These are phyloP conservation scores for Philopotamus ludificatus DNA, from an alignment of 1,140 invertebrate genomes.

Conservation along the genomic window DNA sequence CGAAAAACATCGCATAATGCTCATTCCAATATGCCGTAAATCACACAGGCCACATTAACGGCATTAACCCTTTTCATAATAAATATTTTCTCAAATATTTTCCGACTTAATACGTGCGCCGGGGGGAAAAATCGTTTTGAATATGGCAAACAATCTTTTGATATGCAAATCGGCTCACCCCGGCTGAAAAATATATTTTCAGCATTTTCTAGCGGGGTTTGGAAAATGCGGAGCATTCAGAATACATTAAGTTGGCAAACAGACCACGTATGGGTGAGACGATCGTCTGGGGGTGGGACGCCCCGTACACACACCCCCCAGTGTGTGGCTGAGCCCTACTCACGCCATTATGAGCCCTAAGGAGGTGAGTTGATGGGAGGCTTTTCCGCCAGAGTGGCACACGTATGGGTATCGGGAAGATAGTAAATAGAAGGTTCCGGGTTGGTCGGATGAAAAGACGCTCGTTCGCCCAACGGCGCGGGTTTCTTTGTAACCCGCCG, in stretches of 20 bases:
- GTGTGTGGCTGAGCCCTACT: slow-evolving; percentile 25
- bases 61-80: no score
- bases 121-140: not conserved
- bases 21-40: no score
- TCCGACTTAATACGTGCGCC: not conserved
- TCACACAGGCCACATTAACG: no score
- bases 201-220: slow-evolving; percentile 9
- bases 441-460: slow-evolving; percentile 27
- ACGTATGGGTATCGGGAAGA: slow-evolving; percentile 29
- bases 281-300: slow-evolving; percentile 13
- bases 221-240: slow-evolving; percentile 10
- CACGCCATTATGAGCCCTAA: no score
- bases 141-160: slow-evolving; percentile 14
- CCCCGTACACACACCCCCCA: not conserved
- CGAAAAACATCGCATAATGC: no score
- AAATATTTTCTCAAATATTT: no score
- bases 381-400: slow-evolving; percentile 22
- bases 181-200: slow-evolving; percentile 19
- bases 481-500: slow-evolving; percentile 5
- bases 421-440: slow-evolving; percentile 33
- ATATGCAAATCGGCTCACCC: slow-evolving; percentile 14
- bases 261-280: slow-evolving; percentile 24
- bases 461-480: slow-evolving; percentile 8
- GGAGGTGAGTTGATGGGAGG: no score
- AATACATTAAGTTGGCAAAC: slow-evolving; percentile 30